Percentiles rank a stretch among this genome's conserved stretches.
Evolutionary conservation across 2,113 vertebrate genomes (phyloP).

Genomic region (Shinisaurus crocodilurus): DNA sequence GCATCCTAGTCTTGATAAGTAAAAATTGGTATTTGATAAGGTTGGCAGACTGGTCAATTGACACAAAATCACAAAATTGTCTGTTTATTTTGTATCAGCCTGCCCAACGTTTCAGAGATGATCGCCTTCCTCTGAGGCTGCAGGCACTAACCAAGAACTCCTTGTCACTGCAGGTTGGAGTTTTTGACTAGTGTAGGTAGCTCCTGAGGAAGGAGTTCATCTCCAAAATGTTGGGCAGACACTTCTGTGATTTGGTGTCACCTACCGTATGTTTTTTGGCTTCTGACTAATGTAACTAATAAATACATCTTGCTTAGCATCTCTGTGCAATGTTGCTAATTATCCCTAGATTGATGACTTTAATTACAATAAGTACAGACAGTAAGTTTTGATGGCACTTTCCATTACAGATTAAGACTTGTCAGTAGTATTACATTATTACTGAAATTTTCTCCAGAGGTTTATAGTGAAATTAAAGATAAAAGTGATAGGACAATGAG

Average conservation of each 20-base stretch:
- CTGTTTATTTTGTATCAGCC: no score
- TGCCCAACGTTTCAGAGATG: no score
- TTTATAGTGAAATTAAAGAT: slow-evolving; percentile 1
- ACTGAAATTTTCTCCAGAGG: not conserved
- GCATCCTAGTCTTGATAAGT: not conserved
- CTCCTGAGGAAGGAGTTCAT: no score
- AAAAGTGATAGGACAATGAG: not conserved
- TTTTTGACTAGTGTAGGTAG: no score
- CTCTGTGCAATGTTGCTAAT: not conserved
- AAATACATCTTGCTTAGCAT: not conserved
- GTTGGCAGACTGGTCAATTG: not conserved
- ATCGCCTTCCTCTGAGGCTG: no score
- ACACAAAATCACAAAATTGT: not conserved
- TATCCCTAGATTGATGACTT: not conserved
- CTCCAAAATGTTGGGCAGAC: no score
- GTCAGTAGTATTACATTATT: not conserved
- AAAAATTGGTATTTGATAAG: not conserved
- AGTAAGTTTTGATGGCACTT: not conserved
- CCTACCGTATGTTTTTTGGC: not conserved
- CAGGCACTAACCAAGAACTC: no score
- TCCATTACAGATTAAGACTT: not conserved
- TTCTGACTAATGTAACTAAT: not conserved
- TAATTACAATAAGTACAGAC: not conserved
- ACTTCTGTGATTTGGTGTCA: no score
- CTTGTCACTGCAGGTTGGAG: no score